A percentile compares a stretch with the other conserved stretches of the same genome.
Evolutionary conservation across 2,888 invertebrate genomes (phyloP).

Genomic region (Atrina japonica): DNA sequence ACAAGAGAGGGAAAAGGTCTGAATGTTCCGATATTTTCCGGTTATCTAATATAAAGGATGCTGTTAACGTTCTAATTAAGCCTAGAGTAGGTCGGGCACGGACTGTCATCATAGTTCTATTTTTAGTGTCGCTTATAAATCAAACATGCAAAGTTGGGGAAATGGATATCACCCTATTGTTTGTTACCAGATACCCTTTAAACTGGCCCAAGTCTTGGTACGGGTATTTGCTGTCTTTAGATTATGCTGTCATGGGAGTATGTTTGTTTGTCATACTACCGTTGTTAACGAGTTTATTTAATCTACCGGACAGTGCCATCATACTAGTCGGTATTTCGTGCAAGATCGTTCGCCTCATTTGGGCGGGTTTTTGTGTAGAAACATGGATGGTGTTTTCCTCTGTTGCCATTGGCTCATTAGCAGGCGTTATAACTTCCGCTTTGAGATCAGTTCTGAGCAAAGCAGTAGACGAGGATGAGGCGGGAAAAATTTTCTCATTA

Average conservation of each 20-base stretch:
- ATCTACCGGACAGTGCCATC: constrained; percentile 71
- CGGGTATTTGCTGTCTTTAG: constrained; percentile 77
- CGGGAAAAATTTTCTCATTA: constrained; percentile 78
- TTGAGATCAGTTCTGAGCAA: constrained; percentile 78
- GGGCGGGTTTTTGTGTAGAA: constrained; percentile 70
- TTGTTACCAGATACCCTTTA: constrained; percentile 75
- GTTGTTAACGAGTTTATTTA: constrained; percentile 67
- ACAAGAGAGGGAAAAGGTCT: constrained; percentile 33
- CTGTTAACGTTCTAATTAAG: constrained; percentile 64
- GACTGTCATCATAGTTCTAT: constrained; percentile 65
- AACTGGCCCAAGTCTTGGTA: constrained; percentile 76
- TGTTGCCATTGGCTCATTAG: constrained; percentile 73
- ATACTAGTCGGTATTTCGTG: constrained; percentile 74
- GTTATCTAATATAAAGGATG: constrained; percentile 63
- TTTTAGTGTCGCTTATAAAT: constrained; percentile 67
- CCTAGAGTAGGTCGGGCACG: constrained; percentile 59
- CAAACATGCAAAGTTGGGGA: constrained; percentile 78
- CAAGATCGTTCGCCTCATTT: constrained; percentile 72
- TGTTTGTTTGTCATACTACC: constrained; percentile 77
- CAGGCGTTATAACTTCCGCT: constrained; percentile 75
- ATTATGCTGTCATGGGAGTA: constrained; percentile 78
- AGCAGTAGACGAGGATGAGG: constrained; percentile 73
- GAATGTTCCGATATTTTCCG: constrained; percentile 51
- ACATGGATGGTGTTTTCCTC: constrained; percentile 76
- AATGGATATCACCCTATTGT: constrained; percentile 77